Evolutionary conservation across 2,888 invertebrate species (phyloP).

Genomic region (Cryptocephalus primarius): DNA sequence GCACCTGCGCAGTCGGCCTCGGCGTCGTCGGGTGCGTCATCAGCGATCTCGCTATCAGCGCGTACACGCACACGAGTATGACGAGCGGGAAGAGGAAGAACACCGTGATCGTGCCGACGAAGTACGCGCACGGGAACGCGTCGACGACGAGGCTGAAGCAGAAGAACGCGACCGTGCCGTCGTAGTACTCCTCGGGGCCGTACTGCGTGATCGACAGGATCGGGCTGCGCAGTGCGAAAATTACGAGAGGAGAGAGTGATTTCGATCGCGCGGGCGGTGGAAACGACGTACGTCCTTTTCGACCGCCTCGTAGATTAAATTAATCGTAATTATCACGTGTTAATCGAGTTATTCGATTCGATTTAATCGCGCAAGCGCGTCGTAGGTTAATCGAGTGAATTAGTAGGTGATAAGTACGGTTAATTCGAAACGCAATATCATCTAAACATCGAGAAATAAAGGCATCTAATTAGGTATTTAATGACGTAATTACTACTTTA

Average conservation of each 20-base stretch:
- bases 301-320: too few relatives aligned
- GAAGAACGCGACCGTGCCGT: slow-evolving; percentile 60
- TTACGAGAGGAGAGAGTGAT: too few relatives aligned
- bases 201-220: slow-evolving; percentile 73
- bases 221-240: slow-evolving; percentile 52
- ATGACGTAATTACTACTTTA: too few relatives aligned
- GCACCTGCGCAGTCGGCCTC: slow-evolving; percentile 38
- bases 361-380: too few relatives aligned
- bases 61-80: slow-evolving; percentile 70
- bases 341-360: not conserved
- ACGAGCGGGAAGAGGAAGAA: slow-evolving; percentile 75
- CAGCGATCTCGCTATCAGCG: slow-evolving; percentile 73
- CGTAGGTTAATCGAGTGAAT: too few relatives aligned
- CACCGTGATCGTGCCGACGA: slow-evolving; percentile 64
- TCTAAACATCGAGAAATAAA: too few relatives aligned
- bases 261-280: too few relatives aligned
- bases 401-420: too few relatives aligned
- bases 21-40: slow-evolving; percentile 59
- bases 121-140: slow-evolving; percentile 69
- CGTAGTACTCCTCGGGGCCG: slow-evolving; percentile 58
- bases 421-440: too few relatives aligned
- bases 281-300: too few relatives aligned
- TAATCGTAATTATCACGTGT: slow-evolving; percentile 7
- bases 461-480: too few relatives aligned
- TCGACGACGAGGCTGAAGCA: slow-evolving; percentile 73